Percentiles rank a stretch among this genome's conserved stretches.
These are phyloP conservation scores for Zele albiditarsus DNA, from an alignment of 2,888 invertebrate species.

Conservation along the genomic window DNA sequence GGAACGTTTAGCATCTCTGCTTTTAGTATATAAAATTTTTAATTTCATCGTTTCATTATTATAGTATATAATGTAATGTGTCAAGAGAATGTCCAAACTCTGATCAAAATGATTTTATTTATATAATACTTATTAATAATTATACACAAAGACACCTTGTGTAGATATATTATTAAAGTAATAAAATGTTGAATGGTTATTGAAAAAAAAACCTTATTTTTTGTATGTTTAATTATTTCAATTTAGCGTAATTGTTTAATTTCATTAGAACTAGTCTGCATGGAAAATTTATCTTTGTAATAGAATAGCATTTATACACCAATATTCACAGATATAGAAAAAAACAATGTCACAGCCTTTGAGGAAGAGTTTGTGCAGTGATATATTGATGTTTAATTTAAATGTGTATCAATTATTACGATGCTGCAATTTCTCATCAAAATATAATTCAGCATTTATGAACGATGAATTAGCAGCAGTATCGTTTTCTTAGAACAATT, in stretches of 20 bases:
- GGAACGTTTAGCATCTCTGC: neutral
- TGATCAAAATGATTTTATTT: slow-evolving; percentile 56
- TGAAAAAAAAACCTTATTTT: slow-evolving; percentile 50
- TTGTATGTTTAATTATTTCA: neutral
- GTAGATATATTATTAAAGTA: slow-evolving; percentile 65
- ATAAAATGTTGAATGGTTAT: slow-evolving; percentile 69
- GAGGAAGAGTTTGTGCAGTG: slow-evolving; percentile 13
- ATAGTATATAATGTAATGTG: slow-evolving; percentile 41
- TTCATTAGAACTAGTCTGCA: neutral
- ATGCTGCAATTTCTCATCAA: neutral
- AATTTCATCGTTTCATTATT: slow-evolving; percentile 24
- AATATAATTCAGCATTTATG: neutral
- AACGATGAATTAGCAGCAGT: neutral
- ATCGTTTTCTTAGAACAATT: neutral
- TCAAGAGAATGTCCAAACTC: slow-evolving; percentile 59
- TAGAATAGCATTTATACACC: neutral
- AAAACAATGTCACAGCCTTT: slow-evolving; percentile 34
- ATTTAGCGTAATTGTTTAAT: neutral
- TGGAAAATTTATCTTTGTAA: slow-evolving; percentile 19
- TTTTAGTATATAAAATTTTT: neutral
- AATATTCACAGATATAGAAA: slow-evolving; percentile 24
- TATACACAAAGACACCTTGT: slow-evolving; percentile 61
- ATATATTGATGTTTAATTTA: neutral
- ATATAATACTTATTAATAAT: slow-evolving; percentile 53
- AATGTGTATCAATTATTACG: neutral